phyloP scores from a whole-genome alignment of 2,113 vertebrate species.

The Pterocles orientalis region DNA sequence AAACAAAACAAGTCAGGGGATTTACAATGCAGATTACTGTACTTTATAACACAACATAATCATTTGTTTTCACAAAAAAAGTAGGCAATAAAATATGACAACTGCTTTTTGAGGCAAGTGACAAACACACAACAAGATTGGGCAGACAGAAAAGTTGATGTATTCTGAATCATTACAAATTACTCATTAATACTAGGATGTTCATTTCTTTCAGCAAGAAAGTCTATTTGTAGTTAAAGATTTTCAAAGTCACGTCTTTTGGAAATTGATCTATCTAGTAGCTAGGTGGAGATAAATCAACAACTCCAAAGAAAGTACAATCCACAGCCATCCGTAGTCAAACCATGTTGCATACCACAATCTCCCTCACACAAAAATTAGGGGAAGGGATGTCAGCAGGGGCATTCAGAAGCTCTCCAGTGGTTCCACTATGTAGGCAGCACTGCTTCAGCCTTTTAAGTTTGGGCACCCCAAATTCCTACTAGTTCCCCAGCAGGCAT shows the following conservation, averaged over 20 bases:
- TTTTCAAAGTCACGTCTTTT: background rate
- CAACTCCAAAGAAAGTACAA: background rate
- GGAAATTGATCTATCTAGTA: background rate
- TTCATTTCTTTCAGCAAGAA: background rate
- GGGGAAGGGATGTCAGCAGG: background rate
- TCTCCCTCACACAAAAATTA: background rate
- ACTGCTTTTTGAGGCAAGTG: background rate
- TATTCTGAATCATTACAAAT: background rate
- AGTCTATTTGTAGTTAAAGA: background rate
- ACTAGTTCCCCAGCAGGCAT: background rate
- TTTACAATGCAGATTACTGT: background rate
- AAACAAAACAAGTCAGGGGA: background rate
- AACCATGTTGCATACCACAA: background rate
- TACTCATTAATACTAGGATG: background rate
- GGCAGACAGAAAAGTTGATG: background rate
- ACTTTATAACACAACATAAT: background rate
- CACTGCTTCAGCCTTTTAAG: background rate
- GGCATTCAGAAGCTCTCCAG: background rate
- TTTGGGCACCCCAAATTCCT: background rate
- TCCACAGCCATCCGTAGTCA: background rate
- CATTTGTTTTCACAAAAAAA: background rate
- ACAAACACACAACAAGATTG: background rate
- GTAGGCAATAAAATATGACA: background rate
- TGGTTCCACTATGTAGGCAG: background rate
- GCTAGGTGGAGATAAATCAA: background rate